These are phyloP conservation scores for Portevinia maculata DNA, from an alignment of 2,888 invertebrate species.

Conservation along the genomic window DNA sequence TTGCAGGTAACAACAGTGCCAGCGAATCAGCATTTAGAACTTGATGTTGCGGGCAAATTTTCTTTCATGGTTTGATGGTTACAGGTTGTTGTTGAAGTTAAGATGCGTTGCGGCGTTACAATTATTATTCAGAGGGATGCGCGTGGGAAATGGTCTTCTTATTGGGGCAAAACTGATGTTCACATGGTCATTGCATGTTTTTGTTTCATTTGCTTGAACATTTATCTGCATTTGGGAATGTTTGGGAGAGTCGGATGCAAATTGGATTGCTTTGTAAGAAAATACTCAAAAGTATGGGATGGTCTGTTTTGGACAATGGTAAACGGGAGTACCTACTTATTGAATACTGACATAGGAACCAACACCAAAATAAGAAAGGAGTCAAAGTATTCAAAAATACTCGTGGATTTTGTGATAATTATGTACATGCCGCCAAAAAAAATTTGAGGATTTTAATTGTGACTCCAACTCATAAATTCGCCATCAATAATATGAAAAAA, in stretches of 20 bases:
- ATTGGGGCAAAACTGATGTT: conserved; percentile 13
- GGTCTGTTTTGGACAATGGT: background rate
- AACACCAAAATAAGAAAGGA: background rate
- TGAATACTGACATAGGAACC: background rate
- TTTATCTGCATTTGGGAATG: conserved; percentile 5
- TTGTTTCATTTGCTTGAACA: background rate
- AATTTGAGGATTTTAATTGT: no score
- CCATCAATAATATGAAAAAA: no score
- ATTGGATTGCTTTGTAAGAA: background rate
- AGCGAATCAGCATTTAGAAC: conserved; percentile 68
- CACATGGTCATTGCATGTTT: conserved; percentile 41
- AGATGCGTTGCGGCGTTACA: conserved; percentile 52
- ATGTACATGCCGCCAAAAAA: no score
- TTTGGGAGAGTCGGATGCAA: conserved; percentile 12
- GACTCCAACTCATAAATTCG: no score
- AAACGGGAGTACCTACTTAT: background rate
- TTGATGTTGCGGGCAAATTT: conserved; percentile 61
- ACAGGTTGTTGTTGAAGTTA: conserved; percentile 15
- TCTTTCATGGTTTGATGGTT: conserved; percentile 54
- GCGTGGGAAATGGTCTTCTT: conserved; percentile 42
- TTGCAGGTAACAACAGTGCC: conserved; percentile 8
- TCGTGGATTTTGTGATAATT: no score
- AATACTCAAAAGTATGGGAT: background rate
- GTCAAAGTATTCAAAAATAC: no score
- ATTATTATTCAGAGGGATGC: conserved; percentile 53